These are phyloP conservation scores for Hoplias malabaricus DNA, from an alignment of 2,113 vertebrate genomes.

Conservation along the genomic window DNA sequence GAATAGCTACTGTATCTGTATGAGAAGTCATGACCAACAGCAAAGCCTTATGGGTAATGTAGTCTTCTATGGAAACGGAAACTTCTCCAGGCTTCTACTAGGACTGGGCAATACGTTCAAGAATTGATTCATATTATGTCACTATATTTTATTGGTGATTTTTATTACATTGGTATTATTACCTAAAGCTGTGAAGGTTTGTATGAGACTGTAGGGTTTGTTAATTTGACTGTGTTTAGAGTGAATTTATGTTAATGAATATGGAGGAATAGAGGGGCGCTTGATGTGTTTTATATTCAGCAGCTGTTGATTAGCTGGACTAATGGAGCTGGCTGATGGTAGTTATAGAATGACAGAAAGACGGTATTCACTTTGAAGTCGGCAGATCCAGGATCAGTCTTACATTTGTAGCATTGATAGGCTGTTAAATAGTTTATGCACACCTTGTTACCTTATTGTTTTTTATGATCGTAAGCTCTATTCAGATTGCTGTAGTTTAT, in stretches of 20 bases:
- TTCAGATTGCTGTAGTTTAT: too few species aligned
- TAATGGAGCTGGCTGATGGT: neutral
- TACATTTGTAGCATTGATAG: too few species aligned
- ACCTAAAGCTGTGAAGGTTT: too few species aligned
- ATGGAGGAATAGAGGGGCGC: too few species aligned
- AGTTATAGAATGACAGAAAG: neutral
- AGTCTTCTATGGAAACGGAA: neutral
- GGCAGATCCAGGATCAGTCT: neutral
- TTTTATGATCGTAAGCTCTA: too few species aligned
- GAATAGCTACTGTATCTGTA: neutral
- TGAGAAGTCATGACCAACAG: too few species aligned
- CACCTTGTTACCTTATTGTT: too few species aligned
- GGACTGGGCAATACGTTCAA: neutral
- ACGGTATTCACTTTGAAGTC: neutral
- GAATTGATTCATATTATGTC: neutral
- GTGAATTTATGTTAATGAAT: too few species aligned
- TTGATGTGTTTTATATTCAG: neutral
- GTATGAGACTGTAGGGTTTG: too few species aligned
- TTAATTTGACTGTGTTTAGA: too few species aligned
- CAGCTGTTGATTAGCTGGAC: slow-evolving; percentile 6
- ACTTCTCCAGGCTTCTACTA: neutral
- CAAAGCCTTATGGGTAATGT: neutral
- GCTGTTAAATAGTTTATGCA: neutral
- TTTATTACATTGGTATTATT: too few species aligned
- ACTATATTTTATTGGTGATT: neutral